Conservation (phyloP, 92 coral and sea anemone species). For the Zoanthus solanderi region DNA sequence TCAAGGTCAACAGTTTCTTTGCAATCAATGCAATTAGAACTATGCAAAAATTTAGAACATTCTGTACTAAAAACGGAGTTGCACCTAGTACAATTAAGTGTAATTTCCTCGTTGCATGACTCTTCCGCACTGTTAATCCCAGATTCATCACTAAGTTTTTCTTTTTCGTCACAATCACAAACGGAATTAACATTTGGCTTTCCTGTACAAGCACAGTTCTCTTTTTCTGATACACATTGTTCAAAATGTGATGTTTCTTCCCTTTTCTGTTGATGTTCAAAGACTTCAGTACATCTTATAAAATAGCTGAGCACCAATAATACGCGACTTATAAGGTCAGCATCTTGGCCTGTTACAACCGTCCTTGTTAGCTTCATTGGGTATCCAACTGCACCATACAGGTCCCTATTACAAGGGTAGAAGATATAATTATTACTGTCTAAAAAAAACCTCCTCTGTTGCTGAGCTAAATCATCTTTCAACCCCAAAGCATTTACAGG, state of each 20-base stretch:
- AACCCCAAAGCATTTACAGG: too few species aligned
- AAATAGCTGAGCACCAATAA: constrained; percentile 86
- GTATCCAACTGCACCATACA: constrained; percentile 92
- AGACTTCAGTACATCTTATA: constrained; percentile 95
- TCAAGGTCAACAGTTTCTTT: neutral
- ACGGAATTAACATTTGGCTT: neutral
- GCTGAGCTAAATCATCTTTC: too few species aligned
- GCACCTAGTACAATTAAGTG: constrained; percentile 24
- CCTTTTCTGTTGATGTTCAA: constrained; percentile 74
- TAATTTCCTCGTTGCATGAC: constrained; percentile 21
- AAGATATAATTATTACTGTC: neutral
- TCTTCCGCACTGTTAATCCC: constrained; percentile 5
- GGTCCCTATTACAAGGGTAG: constrained; percentile 63
- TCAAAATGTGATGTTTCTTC: constrained; percentile 35
- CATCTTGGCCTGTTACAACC: constrained; percentile 80
- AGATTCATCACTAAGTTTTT: constrained; percentile 33
- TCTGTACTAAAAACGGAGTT: constrained; percentile 23
- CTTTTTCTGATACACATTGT: neutral
- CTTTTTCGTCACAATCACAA: constrained; percentile 31
- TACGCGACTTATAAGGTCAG: constrained; percentile 74
- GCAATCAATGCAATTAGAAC: constrained; percentile 11
- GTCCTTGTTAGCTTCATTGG: constrained; percentile 90
- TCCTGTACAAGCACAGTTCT: neutral
- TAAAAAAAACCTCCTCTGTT: too few species aligned
- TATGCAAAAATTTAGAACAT: constrained; percentile 19